phyloP scores from a whole-genome alignment of 1,140 invertebrate species.

The Limonius californicus region DNA sequence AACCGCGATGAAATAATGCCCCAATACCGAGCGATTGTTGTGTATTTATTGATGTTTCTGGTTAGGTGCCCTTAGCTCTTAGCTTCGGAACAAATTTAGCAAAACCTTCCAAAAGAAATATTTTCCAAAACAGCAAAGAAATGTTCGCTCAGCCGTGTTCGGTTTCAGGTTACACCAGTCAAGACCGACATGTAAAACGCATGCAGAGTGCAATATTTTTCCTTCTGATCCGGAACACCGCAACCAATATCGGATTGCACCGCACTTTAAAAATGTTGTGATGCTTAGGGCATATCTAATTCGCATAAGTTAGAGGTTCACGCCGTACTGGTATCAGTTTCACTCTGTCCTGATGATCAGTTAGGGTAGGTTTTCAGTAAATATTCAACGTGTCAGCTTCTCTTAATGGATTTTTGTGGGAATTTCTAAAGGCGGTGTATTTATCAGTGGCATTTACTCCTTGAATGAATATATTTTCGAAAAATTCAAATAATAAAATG shows the following conservation, averaged over 20 bases:
- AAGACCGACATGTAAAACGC: neutral
- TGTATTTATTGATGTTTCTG: slow-evolving; percentile 7
- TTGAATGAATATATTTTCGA: too few species aligned
- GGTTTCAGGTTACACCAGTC: neutral
- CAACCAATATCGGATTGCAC: neutral
- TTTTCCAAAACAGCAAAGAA: neutral
- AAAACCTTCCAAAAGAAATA: too few species aligned
- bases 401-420: too few species aligned
- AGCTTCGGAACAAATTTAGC: too few species aligned
- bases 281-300: neutral
- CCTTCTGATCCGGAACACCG: neutral
- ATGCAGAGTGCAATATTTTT: neutral
- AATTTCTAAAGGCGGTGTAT: too few species aligned
- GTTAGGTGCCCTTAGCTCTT: neutral
- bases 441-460: too few species aligned
- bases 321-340: slow-evolving; percentile 1
- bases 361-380: neutral
- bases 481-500: too few species aligned
- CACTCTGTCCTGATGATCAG: neutral
- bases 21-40: neutral
- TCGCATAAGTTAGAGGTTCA: neutral
- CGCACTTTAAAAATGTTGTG: neutral
- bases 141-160: neutral
- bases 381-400: neutral
- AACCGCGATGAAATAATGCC: slow-evolving; percentile 3